Conservation (phyloP, 2,113 vertebrate genomes). For the Beaufortia kweichowensis region DNA sequence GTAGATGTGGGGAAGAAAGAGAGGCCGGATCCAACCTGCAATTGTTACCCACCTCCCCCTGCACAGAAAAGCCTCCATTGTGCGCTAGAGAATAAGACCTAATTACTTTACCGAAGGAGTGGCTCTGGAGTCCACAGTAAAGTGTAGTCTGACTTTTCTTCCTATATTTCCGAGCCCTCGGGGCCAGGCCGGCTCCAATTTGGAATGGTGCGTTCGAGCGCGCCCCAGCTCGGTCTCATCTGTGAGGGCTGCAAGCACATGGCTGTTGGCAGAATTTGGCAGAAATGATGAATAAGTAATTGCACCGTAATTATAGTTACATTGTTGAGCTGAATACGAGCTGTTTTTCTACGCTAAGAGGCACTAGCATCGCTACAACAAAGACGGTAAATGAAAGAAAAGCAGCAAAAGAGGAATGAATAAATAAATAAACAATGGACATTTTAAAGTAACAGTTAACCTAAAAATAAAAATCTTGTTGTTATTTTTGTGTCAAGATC, state of each 20-base stretch:
- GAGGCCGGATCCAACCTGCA: slow-evolving; percentile 48
- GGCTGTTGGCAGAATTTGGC: slow-evolving; percentile 25
- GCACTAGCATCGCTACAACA: neutral
- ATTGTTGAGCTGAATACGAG: slow-evolving; percentile 34
- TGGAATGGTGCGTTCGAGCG: slow-evolving; percentile 8
- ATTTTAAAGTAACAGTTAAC: neutral
- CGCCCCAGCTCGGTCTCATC: slow-evolving; percentile 12
- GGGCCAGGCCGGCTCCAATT: slow-evolving; percentile 31
- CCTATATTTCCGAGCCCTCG: slow-evolving; percentile 25
- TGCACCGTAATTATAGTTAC: slow-evolving; percentile 13
- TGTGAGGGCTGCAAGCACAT: slow-evolving; percentile 15
- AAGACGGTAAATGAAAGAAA: neutral
- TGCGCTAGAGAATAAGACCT: slow-evolving; percentile 47
- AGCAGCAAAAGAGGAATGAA: neutral
- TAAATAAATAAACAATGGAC: neutral
- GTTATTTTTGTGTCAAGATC: no score
- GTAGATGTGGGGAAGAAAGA: slow-evolving; percentile 59
- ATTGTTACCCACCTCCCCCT: slow-evolving; percentile 44
- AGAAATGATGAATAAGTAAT: slow-evolving; percentile 28
- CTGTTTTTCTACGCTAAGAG: neutral
- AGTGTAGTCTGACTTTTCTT: slow-evolving; percentile 36
- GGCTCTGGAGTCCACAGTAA: slow-evolving; percentile 24
- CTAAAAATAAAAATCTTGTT: no score
- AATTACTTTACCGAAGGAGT: slow-evolving; percentile 48
- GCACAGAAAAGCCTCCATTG: slow-evolving; percentile 43